Evolutionary conservation across 1,140 invertebrate species (phyloP), one percentile per base, ranked within the genome.

Genomic region (Eumaeus atala): DNA sequence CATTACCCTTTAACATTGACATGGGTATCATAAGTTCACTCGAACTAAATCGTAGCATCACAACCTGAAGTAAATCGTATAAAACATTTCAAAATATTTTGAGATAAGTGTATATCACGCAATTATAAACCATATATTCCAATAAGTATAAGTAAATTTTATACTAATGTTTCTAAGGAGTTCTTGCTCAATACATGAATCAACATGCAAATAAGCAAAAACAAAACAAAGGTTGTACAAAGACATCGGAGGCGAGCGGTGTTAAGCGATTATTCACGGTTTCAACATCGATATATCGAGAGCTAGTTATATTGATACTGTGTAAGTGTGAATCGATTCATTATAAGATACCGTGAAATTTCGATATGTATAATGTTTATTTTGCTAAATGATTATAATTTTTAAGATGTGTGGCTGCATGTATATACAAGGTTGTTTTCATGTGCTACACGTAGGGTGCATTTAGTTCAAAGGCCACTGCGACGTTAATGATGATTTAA

Each of bases 171-270:
- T 17, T 17, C 40, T 35, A 51, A 37, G 37, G 35, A 48, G 33
- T 40, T 44, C 49, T 53, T 47, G n/a, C 49, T 47, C 58, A 52
- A 44, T 18, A 11, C 34, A 18, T 18, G 51, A 21, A 54, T 54
- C 12, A 16, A 62, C 17, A 62, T 62, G 60, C 17, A 62, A 62
- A 62, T 51, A 53, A 28, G 21, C 21, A 28, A 28, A 28, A 28
- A 52, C 59, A 36, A 21, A 52, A 56, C 54, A 56, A 61, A 61
- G 33, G 18, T n/a, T 34, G 18, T 52, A 50, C 47, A 52, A 58
- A 37, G 49, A 37, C 12, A 17, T 48, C 51, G 56, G 52, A 53
- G 48, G 50, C 21, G 28, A 54, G 21, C 51, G 37, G 37, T 48
- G 42, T 38, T 48, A 52, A 58, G 16, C 37, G 56, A 53, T 58